Percentiles rank a stretch among this genome's conserved stretches.
phyloP scores from a whole-genome alignment of 2,113 vertebrate genomes.

The zebrafish (Danio rerio) region GRCz12tu NC_133199.1:24555001-24555500 shows the following conservation, averaged over 20 bases:
- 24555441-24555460: no score
- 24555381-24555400: no score
- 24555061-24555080: not conserved
- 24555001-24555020: not conserved
- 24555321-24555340: not conserved
- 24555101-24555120: not conserved
- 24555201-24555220: not conserved
- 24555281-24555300: not conserved
- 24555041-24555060: conserved; percentile 18
- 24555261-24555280: not conserved
- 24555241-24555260: no score
- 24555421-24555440: no score
- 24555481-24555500: no score
- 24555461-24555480: no score
- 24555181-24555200: not conserved
- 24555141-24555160: not conserved
- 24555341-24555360: not conserved
- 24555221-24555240: no score
- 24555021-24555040: not conserved
- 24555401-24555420: no score
- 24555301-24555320: not conserved
- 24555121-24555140: not conserved
- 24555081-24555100: not conserved
- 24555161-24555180: not conserved
- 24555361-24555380: no score